Evolutionary conservation across 2,797 vertebrate species (phyloP), one percentile per base, ranked within the genome.

Genomic region (Phylloscopus collybita): DNA sequence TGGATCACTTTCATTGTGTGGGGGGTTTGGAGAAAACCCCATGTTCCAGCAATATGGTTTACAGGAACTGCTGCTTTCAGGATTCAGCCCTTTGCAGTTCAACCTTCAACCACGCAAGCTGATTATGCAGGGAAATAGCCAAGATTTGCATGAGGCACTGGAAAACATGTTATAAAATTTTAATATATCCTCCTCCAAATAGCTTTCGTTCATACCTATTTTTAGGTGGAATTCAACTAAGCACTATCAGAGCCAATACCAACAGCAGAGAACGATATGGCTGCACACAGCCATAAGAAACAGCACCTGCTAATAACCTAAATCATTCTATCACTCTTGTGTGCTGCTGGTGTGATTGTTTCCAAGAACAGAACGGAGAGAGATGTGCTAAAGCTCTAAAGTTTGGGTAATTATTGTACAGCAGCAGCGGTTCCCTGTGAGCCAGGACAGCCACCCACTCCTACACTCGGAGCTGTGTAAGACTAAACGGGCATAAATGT

Each of bases 371-470:
- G 64, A 70, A 80, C 38, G 38, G 57, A 92, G 72, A 73, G 34
- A 42, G 83, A 40, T 36, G 64, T 61, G 92, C 90, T 95, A 87
- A 95, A 79, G 65, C 86, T 60, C 18, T 17, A 32, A 85, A 86
- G 51, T 75, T 88, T 54, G 7, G 11, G 74, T 67, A 80, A 71
- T 91, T 42, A 23, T 29, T 54, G 26, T 73, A 80, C 69, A 44
- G 95, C 92, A 96, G 95, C 93, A 91, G 88, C 90, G 93, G 88
- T 49, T 89, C 54, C 8, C 69, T 56, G 57, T 57, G 11, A 96
- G 90, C 92, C 95, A 97, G 92, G 67, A 72, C 92, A 81, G 45
- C 90, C 95, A 71, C 97, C 95, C 88, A 96, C 97, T 95, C 84
- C 70, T 54, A 57, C 65, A 10, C 73, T 79, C 36, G 85, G 94